These are phyloP conservation scores for Pagrus major DNA, from an alignment of 2,113 vertebrate genomes.

Conservation along the genomic window DNA sequence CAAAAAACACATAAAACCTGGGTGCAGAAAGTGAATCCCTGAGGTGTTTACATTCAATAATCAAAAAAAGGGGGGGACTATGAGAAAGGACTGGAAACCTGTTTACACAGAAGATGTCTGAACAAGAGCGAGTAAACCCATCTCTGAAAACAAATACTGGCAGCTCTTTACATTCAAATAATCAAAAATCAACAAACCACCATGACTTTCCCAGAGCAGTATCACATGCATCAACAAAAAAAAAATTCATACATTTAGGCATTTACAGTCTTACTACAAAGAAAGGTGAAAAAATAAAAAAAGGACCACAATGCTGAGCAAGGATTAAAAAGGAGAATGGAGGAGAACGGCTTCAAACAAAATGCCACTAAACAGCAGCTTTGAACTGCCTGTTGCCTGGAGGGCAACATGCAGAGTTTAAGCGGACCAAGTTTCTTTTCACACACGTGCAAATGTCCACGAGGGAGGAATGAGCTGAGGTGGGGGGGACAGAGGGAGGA, in stretches of 20 bases:
- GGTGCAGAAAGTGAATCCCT: constrained; percentile 42
- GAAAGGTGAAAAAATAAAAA: constrained; percentile 36
- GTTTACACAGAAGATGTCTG: not conserved
- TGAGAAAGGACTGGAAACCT: constrained; percentile 17
- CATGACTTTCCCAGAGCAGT: not conserved
- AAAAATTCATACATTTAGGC: constrained; percentile 24
- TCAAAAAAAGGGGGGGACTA: not conserved
- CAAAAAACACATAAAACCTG: constrained; percentile 13
- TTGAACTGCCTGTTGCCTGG: constrained; percentile 83
- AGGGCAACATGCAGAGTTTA: constrained; percentile 69
- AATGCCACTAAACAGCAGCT: constrained; percentile 62
- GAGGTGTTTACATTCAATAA: constrained; percentile 60
- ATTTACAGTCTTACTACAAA: constrained; percentile 39
- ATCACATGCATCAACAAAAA: not conserved
- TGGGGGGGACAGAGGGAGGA: constrained; percentile 38
- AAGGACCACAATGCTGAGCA: constrained; percentile 1
- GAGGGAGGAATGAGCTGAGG: constrained; percentile 65
- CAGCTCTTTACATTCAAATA: constrained; percentile 18
- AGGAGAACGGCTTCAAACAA: constrained; percentile 51
- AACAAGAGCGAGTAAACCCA: not conserved
- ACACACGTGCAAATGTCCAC: constrained; percentile 84
- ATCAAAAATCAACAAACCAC: not conserved
- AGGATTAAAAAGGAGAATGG: constrained; percentile 51
- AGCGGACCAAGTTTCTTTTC: constrained; percentile 72
- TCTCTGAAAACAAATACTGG: not conserved